A percentile compares a stretch with the other conserved stretches of the same genome.
These are phyloP conservation scores for Rhizomys pruinosus DNA, from an alignment of 2,113 vertebrate genomes.

Conservation along the genomic window DNA sequence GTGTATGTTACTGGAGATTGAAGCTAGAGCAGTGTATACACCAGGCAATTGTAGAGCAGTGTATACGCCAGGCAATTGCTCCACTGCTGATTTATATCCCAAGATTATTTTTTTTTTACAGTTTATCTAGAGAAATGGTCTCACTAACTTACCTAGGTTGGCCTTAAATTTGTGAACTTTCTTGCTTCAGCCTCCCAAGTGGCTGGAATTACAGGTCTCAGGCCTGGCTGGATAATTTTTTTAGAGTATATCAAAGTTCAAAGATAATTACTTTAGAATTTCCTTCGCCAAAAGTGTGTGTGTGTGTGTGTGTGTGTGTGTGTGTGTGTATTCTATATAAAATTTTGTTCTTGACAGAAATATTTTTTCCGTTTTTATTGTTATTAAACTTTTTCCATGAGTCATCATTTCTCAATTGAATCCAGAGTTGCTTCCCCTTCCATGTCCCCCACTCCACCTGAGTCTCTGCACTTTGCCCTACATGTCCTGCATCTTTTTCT, in stretches of 20 bases:
- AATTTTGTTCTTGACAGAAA: slow-evolving; percentile 26
- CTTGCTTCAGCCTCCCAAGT: neutral
- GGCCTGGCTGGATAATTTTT: neutral
- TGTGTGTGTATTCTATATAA: neutral
- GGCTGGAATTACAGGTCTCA: neutral
- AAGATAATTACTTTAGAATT: neutral
- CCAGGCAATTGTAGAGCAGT: neutral
- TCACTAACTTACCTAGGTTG: neutral
- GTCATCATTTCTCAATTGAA: too few species aligned
- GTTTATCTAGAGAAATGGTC: neutral
- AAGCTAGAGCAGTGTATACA: neutral
- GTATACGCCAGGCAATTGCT: neutral
- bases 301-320: too few species aligned
- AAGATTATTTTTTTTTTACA: neutral
- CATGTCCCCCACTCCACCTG: too few species aligned
- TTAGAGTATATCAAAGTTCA: neutral
- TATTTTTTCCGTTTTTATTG: too few species aligned
- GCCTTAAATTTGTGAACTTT: neutral
- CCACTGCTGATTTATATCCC: neutral
- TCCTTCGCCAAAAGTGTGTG: neutral
- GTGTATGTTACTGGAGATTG: neutral
- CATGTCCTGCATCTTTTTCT: too few species aligned
- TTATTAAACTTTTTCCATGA: too few species aligned
- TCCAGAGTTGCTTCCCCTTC: too few species aligned
- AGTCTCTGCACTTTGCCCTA: too few species aligned